A percentile compares a stretch with the other conserved stretches of the same genome.
These are phyloP conservation scores for Drosophila punjabiensis DNA, from an alignment of 1,140 invertebrate species.

Conservation along the genomic window DNA sequence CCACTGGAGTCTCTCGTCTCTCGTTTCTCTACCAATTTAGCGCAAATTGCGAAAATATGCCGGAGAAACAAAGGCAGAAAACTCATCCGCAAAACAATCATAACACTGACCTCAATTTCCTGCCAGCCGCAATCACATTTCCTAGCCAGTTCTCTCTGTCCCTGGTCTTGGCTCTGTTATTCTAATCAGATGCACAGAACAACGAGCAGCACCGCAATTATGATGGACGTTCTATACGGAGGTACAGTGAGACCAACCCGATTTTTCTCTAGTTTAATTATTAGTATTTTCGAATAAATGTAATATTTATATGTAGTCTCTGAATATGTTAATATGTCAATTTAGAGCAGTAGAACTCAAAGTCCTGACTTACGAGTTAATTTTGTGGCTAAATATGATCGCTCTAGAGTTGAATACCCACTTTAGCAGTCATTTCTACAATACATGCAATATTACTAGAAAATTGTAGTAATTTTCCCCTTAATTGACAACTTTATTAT, in stretches of 20 bases:
- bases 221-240: slow-evolving; percentile 50
- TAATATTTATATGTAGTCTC: neutral
- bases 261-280: neutral
- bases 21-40: slow-evolving; percentile 52
- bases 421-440: too few relatives aligned
- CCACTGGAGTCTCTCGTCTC: slow-evolving; percentile 12
- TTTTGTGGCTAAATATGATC: too few relatives aligned
- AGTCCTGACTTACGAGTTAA: too few relatives aligned
- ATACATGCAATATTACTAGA: too few relatives aligned
- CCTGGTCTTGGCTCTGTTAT: slow-evolving; percentile 52
- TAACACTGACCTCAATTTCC: slow-evolving; percentile 84
- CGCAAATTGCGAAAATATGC: slow-evolving; percentile 60
- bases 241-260: slow-evolving; percentile 7
- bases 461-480: too few relatives aligned
- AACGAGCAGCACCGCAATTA: slow-evolving; percentile 67
- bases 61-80: slow-evolving; percentile 57
- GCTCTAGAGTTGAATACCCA: too few relatives aligned
- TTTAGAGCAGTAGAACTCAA: rapidly evolving
- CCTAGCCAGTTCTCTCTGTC: slow-evolving; percentile 45
- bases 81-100: slow-evolving; percentile 81
- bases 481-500: too few relatives aligned
- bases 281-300: neutral
- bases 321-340: too few relatives aligned
- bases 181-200: slow-evolving; percentile 76
- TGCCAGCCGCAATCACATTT: slow-evolving; percentile 82